These are phyloP conservation scores for Furcula furcula DNA, from an alignment of 2,888 invertebrate genomes.

Conservation along the genomic window DNA sequence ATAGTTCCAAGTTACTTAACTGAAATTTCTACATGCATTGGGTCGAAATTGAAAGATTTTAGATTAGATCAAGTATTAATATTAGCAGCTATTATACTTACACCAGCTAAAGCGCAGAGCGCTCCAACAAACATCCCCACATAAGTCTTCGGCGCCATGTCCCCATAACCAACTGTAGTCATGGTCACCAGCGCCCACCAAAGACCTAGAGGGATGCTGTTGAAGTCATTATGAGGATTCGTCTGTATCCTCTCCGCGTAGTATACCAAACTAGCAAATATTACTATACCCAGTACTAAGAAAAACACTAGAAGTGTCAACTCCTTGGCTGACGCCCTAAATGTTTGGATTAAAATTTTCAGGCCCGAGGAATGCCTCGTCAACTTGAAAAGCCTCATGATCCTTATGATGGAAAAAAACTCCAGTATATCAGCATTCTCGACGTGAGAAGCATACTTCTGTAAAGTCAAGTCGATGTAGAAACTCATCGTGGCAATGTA, in stretches of 20 bases:
- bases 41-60: too few species aligned
- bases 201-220: conserved; percentile 97
- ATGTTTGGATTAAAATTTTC: conserved; percentile 98
- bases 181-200: conserved; percentile 99
- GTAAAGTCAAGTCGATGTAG: conserved; percentile 96
- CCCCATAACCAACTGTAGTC: conserved; percentile 99
- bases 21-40: too few species aligned
- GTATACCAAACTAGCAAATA: conserved; percentile 98
- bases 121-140: conserved; percentile 99
- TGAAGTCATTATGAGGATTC: conserved; percentile 98
- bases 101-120: conserved; percentile 98
- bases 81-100: conserved; percentile 78
- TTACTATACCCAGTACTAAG: conserved; percentile 97
- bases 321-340: conserved; percentile 98
- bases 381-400: conserved; percentile 98
- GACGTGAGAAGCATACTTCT: conserved; percentile 94
- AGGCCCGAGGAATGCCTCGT: conserved; percentile 98
- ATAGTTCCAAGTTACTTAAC: too few species aligned
- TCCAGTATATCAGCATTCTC: conserved; percentile 98
- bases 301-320: conserved; percentile 98
- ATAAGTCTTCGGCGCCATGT: conserved; percentile 99
- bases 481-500: conserved; percentile 99
- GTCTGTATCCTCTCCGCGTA: conserved; percentile 98
- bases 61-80: too few species aligned
- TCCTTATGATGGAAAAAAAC: conserved; percentile 98